phyloP scores from a whole-genome alignment of 2,888 invertebrate genomes.

The Euphydryas editha region DNA sequence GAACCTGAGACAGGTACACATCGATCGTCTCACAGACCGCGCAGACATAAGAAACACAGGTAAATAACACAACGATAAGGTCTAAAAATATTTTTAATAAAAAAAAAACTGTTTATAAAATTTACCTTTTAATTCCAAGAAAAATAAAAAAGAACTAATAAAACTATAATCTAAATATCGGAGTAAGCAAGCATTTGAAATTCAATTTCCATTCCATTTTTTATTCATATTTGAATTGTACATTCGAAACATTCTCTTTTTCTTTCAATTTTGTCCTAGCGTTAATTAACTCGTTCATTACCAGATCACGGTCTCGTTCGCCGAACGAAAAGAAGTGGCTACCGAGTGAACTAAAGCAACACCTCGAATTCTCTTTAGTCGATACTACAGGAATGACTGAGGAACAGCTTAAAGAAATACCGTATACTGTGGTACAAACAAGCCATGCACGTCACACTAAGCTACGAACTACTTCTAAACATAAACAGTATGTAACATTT shows the following conservation, averaged over 20 bases:
- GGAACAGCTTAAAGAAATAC: slow-evolving; percentile 93
- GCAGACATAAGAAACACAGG: slow-evolving; percentile 85
- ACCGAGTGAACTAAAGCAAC: slow-evolving; percentile 91
- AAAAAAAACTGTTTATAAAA: too few relatives aligned
- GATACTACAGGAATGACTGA: slow-evolving; percentile 96
- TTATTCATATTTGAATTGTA: neutral
- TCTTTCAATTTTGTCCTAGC: neutral
- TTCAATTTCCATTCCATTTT: too few relatives aligned
- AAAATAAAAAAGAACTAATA: too few relatives aligned
- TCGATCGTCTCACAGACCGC: slow-evolving; percentile 84
- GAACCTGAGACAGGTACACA: slow-evolving; percentile 79
- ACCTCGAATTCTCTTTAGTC: slow-evolving; percentile 93
- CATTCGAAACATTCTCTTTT: neutral
- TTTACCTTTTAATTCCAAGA: too few relatives aligned
- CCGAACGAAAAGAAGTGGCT: slow-evolving; percentile 89
- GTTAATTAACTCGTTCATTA: neutral
- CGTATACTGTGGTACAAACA: slow-evolving; percentile 94
- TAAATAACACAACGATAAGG: slow-evolving; percentile 47
- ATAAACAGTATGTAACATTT: slow-evolving; percentile 59
- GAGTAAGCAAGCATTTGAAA: too few relatives aligned
- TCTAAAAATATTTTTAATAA: neutral
- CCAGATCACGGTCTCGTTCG: slow-evolving; percentile 86
- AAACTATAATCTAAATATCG: too few relatives aligned
- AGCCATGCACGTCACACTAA: slow-evolving; percentile 85
- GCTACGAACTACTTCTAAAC: slow-evolving; percentile 75